Evolutionary conservation across 1,140 invertebrate species (phyloP).

Genomic region (Polypedilum vanderplanki): DNA sequence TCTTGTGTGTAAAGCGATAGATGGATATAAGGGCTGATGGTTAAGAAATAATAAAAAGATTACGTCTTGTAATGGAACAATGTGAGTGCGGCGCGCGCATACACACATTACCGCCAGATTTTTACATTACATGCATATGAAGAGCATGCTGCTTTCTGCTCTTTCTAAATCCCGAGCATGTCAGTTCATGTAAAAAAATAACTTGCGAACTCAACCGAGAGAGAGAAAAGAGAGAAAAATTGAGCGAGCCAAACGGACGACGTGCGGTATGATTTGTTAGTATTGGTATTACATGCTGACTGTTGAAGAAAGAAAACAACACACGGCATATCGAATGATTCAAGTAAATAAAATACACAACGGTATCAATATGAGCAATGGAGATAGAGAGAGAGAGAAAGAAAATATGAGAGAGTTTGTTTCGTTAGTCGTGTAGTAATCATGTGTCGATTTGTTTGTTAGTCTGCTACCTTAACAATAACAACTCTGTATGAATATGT

Average conservation of each 20-base stretch:
- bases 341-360: not conserved
- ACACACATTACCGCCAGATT: not conserved
- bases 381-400: too few species aligned
- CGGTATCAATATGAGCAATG: too few species aligned
- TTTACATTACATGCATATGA: slow-evolving; percentile 9
- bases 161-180: not conserved
- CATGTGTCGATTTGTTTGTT: too few species aligned
- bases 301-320: not conserved
- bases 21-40: not conserved
- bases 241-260: not conserved
- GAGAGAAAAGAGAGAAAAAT: not conserved
- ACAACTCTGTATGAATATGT: too few species aligned
- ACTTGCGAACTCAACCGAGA: not conserved
- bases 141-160: not conserved
- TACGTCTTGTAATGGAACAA: slow-evolving; percentile 6
- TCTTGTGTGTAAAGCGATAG: not conserved
- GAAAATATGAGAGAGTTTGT: too few species aligned
- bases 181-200: slow-evolving; percentile 19
- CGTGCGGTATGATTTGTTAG: not conserved
- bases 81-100: slow-evolving; percentile 7
- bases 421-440: too few species aligned
- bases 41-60: not conserved
- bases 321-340: slow-evolving; percentile 4
- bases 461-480: too few species aligned
- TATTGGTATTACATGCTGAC: not conserved